Conservation (phyloP, 2,888 invertebrate species). For the Asteroscopus sphinx region DNA sequence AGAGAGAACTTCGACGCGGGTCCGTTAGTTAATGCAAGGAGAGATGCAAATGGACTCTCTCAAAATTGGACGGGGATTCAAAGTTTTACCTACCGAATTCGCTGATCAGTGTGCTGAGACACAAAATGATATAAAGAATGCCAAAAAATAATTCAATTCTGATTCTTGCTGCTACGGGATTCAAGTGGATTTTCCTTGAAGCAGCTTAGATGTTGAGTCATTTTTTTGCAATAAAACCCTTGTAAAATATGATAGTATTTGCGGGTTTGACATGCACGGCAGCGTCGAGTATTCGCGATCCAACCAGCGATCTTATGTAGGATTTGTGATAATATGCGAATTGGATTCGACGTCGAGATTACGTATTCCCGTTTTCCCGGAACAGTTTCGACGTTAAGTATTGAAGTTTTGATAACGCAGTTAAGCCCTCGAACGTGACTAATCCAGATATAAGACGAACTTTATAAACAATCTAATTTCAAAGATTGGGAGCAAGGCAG, state of each 20-base stretch:
- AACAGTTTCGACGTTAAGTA: slow-evolving; percentile 70
- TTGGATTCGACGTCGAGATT: slow-evolving; percentile 74
- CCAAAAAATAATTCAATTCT: slow-evolving; percentile 27
- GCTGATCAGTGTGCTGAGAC: slow-evolving; percentile 57
- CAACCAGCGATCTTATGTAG: slow-evolving; percentile 72
- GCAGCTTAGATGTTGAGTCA: slow-evolving; percentile 32
- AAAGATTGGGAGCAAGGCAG: slow-evolving; percentile 64
- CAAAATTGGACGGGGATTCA: slow-evolving; percentile 80
- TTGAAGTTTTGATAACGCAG: slow-evolving; percentile 79
- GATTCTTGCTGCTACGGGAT: slow-evolving; percentile 22
- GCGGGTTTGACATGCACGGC: slow-evolving; percentile 72
- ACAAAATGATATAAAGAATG: slow-evolving; percentile 37
- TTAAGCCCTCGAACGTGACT: slow-evolving; percentile 68
- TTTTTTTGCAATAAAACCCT: slow-evolving; percentile 48
- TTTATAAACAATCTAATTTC: slow-evolving; percentile 78
- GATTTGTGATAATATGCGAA: slow-evolving; percentile 81
- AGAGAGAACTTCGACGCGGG: slow-evolving; percentile 61
- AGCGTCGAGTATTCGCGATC: slow-evolving; percentile 69
- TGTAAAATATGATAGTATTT: slow-evolving; percentile 76
- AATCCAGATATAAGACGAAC: slow-evolving; percentile 71
- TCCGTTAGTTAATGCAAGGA: slow-evolving; percentile 73
- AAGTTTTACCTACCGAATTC: slow-evolving; percentile 78
- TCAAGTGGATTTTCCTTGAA: slow-evolving; percentile 52
- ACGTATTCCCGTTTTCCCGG: slow-evolving; percentile 64
- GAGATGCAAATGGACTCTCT: slow-evolving; percentile 81